Percentiles rank a stretch among this genome's conserved stretches.
phyloP scores from a whole-genome alignment of 2,113 vertebrate species.

The Thymallus thymallus region DNA sequence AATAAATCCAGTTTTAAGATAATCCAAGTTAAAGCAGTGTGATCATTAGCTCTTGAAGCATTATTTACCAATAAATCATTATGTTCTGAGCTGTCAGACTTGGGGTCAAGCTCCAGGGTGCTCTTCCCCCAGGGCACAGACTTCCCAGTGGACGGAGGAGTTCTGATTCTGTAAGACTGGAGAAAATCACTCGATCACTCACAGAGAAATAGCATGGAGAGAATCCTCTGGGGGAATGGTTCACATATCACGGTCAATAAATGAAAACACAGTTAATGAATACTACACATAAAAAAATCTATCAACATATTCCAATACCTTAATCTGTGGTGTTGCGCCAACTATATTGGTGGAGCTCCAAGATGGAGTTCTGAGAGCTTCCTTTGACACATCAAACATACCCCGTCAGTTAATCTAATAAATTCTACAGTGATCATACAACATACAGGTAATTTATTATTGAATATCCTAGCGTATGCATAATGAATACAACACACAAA shows the following conservation, averaged over 20 bases:
- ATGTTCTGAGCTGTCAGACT: constrained; percentile 50
- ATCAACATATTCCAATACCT: constrained; percentile 30
- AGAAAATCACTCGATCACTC: constrained; percentile 20
- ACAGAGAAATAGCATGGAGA: constrained; percentile 15
- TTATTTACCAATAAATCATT: constrained; percentile 79
- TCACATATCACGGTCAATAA: no score
- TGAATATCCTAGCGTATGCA: background rate
- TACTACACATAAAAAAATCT: background rate
- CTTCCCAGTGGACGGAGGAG: constrained; percentile 74
- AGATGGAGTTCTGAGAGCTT: constrained; percentile 41
- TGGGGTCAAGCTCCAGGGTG: constrained; percentile 77
- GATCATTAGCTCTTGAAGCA: no score
- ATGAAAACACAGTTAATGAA: background rate
- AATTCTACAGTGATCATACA: no score
- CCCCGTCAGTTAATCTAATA: background rate
- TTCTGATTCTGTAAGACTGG: constrained; percentile 84
- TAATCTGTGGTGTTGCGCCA: constrained; percentile 58
- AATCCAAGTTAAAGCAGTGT: no score
- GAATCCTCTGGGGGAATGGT: no score
- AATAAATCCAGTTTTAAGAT: no score
- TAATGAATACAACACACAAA: background rate
- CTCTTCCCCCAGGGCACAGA: constrained; percentile 66
- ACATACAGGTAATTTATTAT: no score
- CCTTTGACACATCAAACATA: constrained; percentile 38
- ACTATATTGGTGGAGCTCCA: constrained; percentile 29